phyloP scores from a whole-genome alignment of 2,888 invertebrate genomes.

The Blastobasis lacticolella region DNA sequence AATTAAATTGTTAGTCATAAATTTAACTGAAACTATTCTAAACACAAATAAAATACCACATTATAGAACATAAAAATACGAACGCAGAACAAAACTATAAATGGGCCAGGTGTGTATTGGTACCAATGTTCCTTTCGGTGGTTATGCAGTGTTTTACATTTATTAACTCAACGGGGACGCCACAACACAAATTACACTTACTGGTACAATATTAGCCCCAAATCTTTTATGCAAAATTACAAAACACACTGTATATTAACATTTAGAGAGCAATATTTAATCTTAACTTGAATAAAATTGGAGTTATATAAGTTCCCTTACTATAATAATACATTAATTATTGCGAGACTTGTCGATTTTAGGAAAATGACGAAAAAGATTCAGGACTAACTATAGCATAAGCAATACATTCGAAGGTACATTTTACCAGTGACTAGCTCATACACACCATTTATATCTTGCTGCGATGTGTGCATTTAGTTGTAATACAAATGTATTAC shows the following conservation, averaged over 20 bases:
- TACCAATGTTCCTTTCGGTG: slow-evolving; percentile 35
- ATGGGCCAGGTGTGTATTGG: slow-evolving; percentile 45
- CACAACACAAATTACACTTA: slow-evolving; percentile 55
- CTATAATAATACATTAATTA: too few species aligned
- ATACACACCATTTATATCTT: slow-evolving; percentile 56
- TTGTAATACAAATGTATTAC: slow-evolving; percentile 33
- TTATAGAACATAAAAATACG: slow-evolving; percentile 30
- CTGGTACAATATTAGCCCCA: slow-evolving; percentile 8
- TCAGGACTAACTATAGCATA: too few species aligned
- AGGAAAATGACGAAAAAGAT: too few species aligned
- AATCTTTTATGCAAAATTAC: slow-evolving; percentile 1
- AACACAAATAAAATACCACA: slow-evolving; percentile 36
- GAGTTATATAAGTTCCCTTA: too few species aligned
- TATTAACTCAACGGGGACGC: slow-evolving; percentile 43
- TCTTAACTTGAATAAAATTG: too few species aligned
- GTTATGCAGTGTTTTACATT: slow-evolving; percentile 40
- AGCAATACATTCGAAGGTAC: slow-evolving; percentile 34
- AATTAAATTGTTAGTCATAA: slow-evolving; percentile 49
- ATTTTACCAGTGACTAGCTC: slow-evolving; percentile 64
- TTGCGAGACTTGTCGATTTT: too few species aligned
- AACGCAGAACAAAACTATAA: slow-evolving; percentile 40
- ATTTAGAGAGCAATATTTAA: too few species aligned
- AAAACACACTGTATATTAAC: too few species aligned
- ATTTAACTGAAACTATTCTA: slow-evolving; percentile 62
- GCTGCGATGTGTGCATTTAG: slow-evolving; percentile 37